Conservation (phyloP, 2,113 vertebrate species). For the Catharus minimus region DNA sequence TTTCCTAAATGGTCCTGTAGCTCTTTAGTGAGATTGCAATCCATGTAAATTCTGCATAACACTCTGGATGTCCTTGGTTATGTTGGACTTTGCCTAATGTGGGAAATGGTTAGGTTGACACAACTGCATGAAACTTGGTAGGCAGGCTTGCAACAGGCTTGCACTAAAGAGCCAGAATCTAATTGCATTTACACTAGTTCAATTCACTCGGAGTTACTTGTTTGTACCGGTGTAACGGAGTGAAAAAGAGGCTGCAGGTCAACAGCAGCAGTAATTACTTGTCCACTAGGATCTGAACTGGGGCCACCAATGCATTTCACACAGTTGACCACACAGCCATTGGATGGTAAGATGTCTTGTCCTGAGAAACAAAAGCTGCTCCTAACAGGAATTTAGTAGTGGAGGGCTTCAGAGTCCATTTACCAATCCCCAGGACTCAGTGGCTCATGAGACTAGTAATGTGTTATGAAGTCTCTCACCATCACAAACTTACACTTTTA, state of each 20-base stretch:
- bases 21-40: neutral
- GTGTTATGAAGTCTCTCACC: slow-evolving; percentile 36
- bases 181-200: slow-evolving; percentile 50
- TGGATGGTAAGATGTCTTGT: slow-evolving; percentile 30
- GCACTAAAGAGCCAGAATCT: neutral
- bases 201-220: slow-evolving; percentile 35
- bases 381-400: slow-evolving; percentile 1
- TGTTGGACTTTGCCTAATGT: accelerated
- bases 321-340: slow-evolving; percentile 55
- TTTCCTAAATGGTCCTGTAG: neutral
- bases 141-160: neutral
- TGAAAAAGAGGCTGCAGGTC: slow-evolving; percentile 18
- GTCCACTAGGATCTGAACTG: slow-evolving; percentile 35
- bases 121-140: neutral
- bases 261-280: slow-evolving; percentile 46
- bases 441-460: slow-evolving; percentile 46
- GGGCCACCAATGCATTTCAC: slow-evolving; percentile 50
- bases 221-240: slow-evolving; percentile 31
- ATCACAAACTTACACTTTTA: slow-evolving; percentile 14
- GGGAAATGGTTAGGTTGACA: neutral
- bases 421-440: slow-evolving; percentile 45
- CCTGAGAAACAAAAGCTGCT: slow-evolving; percentile 26
- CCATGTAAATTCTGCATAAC: neutral
- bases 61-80: neutral
- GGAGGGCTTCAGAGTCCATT: slow-evolving; percentile 41